A percentile compares a stretch with the other conserved stretches of the same genome.
These are phyloP conservation scores for Reticulitermes lucifugus DNA, from an alignment of 2,888 invertebrate genomes.

Conservation along the genomic window DNA sequence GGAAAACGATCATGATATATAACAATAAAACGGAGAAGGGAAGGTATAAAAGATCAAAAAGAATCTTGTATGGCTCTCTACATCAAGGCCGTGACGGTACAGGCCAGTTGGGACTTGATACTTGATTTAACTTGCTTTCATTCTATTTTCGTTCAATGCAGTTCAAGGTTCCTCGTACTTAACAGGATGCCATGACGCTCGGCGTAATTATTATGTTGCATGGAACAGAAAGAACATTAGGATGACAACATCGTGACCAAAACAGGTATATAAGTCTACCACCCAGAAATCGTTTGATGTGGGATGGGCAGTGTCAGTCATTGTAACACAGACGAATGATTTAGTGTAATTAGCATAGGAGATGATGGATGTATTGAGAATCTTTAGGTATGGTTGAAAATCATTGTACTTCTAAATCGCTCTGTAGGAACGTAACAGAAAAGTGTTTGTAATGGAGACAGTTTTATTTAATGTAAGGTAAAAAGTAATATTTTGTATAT, in stretches of 20 bases:
- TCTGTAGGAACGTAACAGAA: no score
- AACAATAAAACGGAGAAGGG: not conserved
- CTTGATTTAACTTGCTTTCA: not conserved
- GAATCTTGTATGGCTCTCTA: not conserved
- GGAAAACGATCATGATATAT: constrained; percentile 13
- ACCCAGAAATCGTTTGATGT: not conserved
- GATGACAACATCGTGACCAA: not conserved
- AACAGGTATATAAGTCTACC: not conserved
- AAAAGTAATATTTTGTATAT: no score
- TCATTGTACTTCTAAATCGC: no score
- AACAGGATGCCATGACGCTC: not conserved
- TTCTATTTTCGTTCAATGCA: not conserved
- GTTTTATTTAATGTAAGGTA: no score
- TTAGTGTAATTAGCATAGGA: no score
- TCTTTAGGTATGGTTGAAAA: no score
- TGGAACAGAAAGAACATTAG: not conserved
- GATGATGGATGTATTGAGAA: no score
- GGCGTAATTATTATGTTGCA: constrained; percentile 8
- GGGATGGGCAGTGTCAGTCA: not conserved
- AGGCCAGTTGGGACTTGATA: not conserved
- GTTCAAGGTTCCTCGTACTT: constrained; percentile 13
- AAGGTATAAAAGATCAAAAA: not conserved
- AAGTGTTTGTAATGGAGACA: no score
- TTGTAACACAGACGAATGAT: no score
- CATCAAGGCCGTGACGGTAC: not conserved